phyloP scores from a whole-genome alignment of 2,113 vertebrate species.

The Burhinus oedicnemus region DNA sequence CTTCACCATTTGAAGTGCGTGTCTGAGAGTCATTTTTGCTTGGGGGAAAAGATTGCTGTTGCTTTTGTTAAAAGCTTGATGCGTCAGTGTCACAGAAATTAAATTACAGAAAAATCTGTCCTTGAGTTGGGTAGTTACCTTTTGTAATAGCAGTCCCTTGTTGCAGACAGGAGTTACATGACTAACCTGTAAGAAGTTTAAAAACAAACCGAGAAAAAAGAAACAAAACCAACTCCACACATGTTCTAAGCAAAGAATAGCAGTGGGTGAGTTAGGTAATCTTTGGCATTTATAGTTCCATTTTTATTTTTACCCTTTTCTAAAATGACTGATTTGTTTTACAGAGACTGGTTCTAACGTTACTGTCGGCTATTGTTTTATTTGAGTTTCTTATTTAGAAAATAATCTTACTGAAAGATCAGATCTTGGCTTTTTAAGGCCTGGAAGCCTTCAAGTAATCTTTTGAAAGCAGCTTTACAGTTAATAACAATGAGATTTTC shows the following conservation, averaged over 20 bases:
- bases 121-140: neutral
- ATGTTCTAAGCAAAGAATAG: neutral
- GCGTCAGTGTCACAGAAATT: neutral
- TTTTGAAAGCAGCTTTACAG: constrained; percentile 44
- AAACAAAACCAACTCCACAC: neutral
- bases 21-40: neutral
- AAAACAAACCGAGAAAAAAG: neutral
- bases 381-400: constrained; percentile 36
- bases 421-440: constrained; percentile 54
- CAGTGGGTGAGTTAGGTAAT: neutral
- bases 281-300: neutral
- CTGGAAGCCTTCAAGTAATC: constrained; percentile 24
- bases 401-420: constrained; percentile 25
- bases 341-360: neutral
- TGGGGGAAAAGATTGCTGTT: neutral
- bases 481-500: constrained; percentile 55
- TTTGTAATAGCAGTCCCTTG: neutral
- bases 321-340: neutral
- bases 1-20: neutral
- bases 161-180: neutral
- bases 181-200: neutral
- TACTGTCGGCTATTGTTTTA: neutral
- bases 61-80: neutral
- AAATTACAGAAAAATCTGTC: neutral
- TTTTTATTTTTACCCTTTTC: constrained; percentile 17